Percentiles rank a stretch among this genome's conserved stretches.
These are phyloP conservation scores for Conger conger DNA, from an alignment of 2,113 vertebrate species.

Conservation along the genomic window DNA sequence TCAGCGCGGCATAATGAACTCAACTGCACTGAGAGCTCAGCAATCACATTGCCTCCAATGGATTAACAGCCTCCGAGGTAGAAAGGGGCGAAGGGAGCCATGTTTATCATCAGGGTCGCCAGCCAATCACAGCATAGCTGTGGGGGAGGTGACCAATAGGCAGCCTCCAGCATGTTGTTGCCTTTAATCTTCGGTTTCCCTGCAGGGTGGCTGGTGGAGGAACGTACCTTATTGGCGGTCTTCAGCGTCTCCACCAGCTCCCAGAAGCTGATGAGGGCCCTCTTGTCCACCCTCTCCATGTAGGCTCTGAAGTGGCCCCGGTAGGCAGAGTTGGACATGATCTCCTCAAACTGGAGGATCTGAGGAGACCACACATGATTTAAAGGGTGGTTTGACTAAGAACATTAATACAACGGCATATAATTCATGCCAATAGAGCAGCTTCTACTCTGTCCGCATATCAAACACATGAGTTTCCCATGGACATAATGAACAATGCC, in stretches of 20 bases:
- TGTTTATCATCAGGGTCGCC: too few relatives aligned
- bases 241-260: constrained; percentile 90
- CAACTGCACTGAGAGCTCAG: neutral
- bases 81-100: neutral
- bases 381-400: neutral
- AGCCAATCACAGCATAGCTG: too few relatives aligned
- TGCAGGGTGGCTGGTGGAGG: neutral
- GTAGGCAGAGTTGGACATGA: constrained; percentile 81
- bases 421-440: too few relatives aligned
- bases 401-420: too few relatives aligned
- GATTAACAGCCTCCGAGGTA: neutral
- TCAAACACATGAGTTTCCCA: too few relatives aligned
- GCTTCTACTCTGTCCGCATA: too few relatives aligned
- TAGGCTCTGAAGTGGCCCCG: constrained; percentile 87
- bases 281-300: constrained; percentile 92
- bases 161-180: too few relatives aligned
- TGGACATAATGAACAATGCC: too few relatives aligned
- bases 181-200: too few relatives aligned
- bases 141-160: too few relatives aligned
- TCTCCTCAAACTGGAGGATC: constrained; percentile 97
- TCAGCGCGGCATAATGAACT: neutral
- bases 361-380: constrained; percentile 42
- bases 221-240: constrained; percentile 87
- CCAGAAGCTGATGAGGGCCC: constrained; percentile 87
- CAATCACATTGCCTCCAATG: neutral